Base-by-base conservation (phyloP, 2,888 invertebrate species). In the Bellardia bayeri region DNA sequence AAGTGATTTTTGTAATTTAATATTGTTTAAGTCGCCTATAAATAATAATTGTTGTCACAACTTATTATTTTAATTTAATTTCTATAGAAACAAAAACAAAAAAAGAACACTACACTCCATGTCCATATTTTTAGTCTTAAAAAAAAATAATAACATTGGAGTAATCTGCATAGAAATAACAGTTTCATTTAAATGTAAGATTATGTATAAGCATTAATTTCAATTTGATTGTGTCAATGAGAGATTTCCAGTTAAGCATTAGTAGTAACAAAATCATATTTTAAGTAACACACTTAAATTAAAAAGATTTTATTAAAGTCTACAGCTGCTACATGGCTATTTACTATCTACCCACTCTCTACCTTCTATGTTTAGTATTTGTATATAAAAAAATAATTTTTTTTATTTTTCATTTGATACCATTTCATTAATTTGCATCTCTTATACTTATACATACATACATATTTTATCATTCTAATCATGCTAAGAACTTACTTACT, bases 81-180 rank as follows among this genome's bases (percentile, higher is more conserved):
- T 16, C 8, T 61, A 51, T 85, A 37, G 13, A 33, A 85, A 61
- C 14, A 68, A 63, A 69, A 69, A 78, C 13, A 51, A 56, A 61
- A 79, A 64, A 30, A 23, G 58, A 56, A 71, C 13, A 30, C 45
- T 78, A 79, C 86, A 83, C 86, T 87, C 75, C 83, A 76, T 56
- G 58, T 71, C 54, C 64, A 16, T 63, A 75, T 16, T 64, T 56
- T 66, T 45, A 80, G 68, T 56, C 30, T 85, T 16, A 54, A 56
- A 33, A 68, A 11, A 56, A 33, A 68, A 61, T 80, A 56, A 37
- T 51, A 42, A 54, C 11, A 14, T 54, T 58, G 13, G 54, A 63
- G 63, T 69, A 64, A 49, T 63, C 14, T 42, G 40, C 14, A 54
- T 56, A 40, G 16, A 45, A 66, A 42, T 33, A 66, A 0, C 30